Percentiles rank a stretch among this genome's conserved stretches.
Conservation (phyloP, 2,888 invertebrate genomes). For the Coelinius sp. region DNA sequence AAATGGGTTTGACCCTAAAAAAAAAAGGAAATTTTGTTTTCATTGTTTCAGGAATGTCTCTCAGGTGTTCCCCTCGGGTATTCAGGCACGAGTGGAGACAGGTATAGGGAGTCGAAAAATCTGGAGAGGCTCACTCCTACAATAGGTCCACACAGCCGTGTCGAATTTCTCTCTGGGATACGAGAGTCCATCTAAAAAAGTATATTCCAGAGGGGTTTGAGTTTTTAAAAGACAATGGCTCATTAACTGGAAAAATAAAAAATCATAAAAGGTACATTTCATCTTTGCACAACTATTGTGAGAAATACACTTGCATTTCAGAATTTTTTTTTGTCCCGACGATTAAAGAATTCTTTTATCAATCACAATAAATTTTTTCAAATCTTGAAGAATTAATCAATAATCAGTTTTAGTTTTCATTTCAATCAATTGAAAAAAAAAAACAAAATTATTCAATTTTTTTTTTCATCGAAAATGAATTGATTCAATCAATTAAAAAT, state of each 20-base stretch:
- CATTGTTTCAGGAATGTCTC: constrained; percentile 24
- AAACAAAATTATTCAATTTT: too few relatives aligned
- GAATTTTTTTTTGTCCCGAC: too few relatives aligned
- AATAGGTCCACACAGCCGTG: constrained; percentile 1
- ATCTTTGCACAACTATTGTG: background rate
- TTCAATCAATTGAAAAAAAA: background rate
- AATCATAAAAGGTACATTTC: constrained; percentile 8
- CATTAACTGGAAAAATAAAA: constrained; percentile 5
- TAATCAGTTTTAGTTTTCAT: background rate
- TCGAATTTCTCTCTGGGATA: background rate
- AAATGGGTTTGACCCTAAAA: background rate
- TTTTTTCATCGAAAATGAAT: background rate
- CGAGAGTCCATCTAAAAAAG: background rate
- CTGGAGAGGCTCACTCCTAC: background rate
- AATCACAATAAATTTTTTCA: background rate
- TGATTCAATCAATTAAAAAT: too few relatives aligned
- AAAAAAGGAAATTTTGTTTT: constrained; percentile 29
- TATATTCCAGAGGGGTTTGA: background rate
- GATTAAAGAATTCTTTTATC: too few relatives aligned
- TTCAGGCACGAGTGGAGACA: background rate
- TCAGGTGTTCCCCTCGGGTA: constrained; percentile 12
- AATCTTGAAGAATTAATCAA: background rate
- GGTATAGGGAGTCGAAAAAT: background rate
- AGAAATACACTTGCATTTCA: background rate
- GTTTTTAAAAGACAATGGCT: constrained; percentile 17